Percentiles rank a stretch among this genome's conserved stretches.
Evolutionary conservation across 92 coral and sea anemone genomes (phyloP).

Genomic region (Anthopleura xanthogrammica): DNA sequence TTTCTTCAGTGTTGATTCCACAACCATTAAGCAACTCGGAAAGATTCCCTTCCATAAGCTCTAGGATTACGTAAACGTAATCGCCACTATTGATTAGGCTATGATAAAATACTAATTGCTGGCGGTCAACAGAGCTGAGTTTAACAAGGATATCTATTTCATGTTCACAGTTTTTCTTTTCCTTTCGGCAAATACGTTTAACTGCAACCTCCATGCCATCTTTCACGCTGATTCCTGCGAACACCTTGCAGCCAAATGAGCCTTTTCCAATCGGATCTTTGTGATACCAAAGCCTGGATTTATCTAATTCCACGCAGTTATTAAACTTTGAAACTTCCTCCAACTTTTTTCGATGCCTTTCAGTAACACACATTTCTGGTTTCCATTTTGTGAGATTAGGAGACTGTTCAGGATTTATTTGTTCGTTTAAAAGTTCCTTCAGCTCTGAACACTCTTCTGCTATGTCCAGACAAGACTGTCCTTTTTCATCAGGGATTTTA

Average conservation of each 20-base stretch:
- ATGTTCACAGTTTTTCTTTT: neutral
- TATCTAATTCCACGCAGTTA: neutral
- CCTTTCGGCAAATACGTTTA: neutral
- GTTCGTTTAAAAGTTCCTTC: neutral
- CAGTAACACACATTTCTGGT: neutral
- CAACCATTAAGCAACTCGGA: neutral
- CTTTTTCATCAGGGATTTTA: conserved; percentile 1
- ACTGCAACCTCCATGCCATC: conserved; percentile 1
- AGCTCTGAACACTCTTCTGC: neutral
- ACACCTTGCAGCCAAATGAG: neutral
- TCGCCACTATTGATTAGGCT: neutral
- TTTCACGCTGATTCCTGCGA: neutral
- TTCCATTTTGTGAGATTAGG: conserved; percentile 10
- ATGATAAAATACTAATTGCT: neutral
- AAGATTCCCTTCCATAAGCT: neutral
- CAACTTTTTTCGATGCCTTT: neutral
- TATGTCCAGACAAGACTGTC: conserved; percentile 14
- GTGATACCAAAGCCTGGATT: neutral
- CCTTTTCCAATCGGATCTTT: neutral
- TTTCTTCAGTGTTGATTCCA: neutral
- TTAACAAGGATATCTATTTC: neutral
- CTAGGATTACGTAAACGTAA: neutral
- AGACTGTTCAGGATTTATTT: neutral
- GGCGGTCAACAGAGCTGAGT: neutral
- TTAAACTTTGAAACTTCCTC: conserved; percentile 15